Percentiles rank a stretch among this genome's conserved stretches.
Evolutionary conservation across 2,113 vertebrate genomes (phyloP).

Genomic region (Montifringilla adamsi): DNA sequence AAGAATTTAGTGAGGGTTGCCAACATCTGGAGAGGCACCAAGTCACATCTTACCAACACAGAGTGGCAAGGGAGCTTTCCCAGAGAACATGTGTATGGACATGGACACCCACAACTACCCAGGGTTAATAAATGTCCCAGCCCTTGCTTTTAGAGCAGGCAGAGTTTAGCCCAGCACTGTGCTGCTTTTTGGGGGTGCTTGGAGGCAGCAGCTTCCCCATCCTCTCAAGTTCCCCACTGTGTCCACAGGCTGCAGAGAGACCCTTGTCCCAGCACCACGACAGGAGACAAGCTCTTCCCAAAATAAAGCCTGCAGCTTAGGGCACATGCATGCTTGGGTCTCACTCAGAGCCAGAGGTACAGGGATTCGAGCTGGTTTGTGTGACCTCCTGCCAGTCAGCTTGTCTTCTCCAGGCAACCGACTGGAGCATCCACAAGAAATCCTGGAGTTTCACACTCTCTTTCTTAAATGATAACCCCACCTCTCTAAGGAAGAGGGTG

Average conservation of each 20-base stretch:
- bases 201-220: background rate
- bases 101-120: background rate
- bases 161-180: background rate
- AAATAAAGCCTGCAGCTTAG: background rate
- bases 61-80: background rate
- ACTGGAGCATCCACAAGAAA: background rate
- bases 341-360: accelerated
- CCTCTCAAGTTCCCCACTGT: background rate
- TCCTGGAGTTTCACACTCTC: background rate
- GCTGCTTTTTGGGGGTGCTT: background rate
- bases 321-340: accelerated
- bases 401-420: background rate
- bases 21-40: background rate
- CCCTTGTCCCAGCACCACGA: background rate
- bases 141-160: background rate
- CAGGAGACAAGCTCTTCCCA: background rate
- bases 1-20: background rate
- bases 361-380: background rate
- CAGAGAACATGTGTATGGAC: background rate
- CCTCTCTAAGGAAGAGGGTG: background rate
- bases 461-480: background rate
- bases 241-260: background rate
- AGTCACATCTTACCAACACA: background rate
- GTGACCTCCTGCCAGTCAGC: background rate
- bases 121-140: background rate